Evolutionary conservation across 1,140 invertebrate species (phyloP).

Genomic region (Caenorhabditis brenneri): DNA sequence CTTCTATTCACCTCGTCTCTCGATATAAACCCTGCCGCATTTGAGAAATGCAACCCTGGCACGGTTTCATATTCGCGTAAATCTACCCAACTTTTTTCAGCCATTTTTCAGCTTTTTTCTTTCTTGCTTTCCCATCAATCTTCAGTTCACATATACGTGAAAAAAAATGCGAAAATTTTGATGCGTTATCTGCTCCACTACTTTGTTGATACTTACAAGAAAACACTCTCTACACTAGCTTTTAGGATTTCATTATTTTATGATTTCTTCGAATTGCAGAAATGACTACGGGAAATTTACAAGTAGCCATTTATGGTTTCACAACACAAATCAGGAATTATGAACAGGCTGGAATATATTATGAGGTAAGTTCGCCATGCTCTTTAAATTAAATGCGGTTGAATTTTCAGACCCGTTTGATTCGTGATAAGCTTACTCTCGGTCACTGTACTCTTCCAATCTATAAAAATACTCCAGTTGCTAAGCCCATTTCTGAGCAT

Average conservation of each 20-base stretch:
- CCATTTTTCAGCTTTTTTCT: neutral
- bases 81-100: neutral
- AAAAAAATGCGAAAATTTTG: neutral
- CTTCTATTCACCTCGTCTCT: neutral
- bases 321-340: neutral
- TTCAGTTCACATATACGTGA: too few species aligned
- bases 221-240: neutral
- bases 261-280: neutral
- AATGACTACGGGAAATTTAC: conserved; percentile 27
- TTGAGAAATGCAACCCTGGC: neutral
- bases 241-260: neutral
- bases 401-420: conserved; percentile 9
- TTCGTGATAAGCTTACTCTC: conserved; percentile 41
- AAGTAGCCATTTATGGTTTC: conserved; percentile 58
- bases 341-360: conserved; percentile 54
- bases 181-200: neutral
- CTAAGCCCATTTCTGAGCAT: neutral
- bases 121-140: too few species aligned
- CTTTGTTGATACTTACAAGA: neutral
- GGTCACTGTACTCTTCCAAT: conserved; percentile 35
- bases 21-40: neutral
- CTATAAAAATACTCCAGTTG: neutral
- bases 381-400: too few species aligned
- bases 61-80: neutral
- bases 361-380: conserved; percentile 44